Base-by-base conservation (phyloP, 1,140 invertebrate species). In the Papilio aristodemus region DNA sequence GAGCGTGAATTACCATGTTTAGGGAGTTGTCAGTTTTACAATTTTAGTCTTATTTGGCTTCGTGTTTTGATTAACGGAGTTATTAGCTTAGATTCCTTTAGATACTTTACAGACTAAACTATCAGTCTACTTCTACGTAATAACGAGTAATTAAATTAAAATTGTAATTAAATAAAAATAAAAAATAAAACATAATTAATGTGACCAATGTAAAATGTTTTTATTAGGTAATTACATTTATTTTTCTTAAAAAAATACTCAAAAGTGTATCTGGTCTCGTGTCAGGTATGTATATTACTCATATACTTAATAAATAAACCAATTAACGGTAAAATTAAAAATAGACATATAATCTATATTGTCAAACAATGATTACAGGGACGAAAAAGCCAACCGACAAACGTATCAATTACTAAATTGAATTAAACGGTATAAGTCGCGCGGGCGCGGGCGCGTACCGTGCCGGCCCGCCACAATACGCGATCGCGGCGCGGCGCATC, bases 371-470 rank as follows among this genome's bases (percentile, higher is more conserved):
- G 58, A 69, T 71, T 64, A 69, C 59, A 77, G 76, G 78, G 77
- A 76, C 73, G 72, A 79, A 72, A 80, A 83, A 83, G 79, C 79
- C 79, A 79, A 81, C 76, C 81, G 81, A 85, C 81, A 84, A 85
- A 87, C 81, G 84, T 90, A 90, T 90, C 89, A 91, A 89, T 90
- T 91, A 90, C 86, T 86, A 87, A 90, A 90, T 91, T 91, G 87
- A 91, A 91, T 90, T 91, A 91, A 91, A 87, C 86, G 83, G 77
- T 86, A 84, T 88, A 87, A 89, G 83, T 82, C 86, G 83, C 80
- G 84, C 83, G 80, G 73, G 78, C 81, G 79, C 78, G 74, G 79
- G 71, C 74, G 81, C 85, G 83, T 79, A 81, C 82, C 78, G 73
- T 76, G 79, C 77, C 77, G 75, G 79, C 71, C 75, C 76, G 80